Evolutionary conservation across 2,888 invertebrate genomes (phyloP), one percentile per base, ranked within the genome.

Genomic region (Agonopterix arenella): DNA sequence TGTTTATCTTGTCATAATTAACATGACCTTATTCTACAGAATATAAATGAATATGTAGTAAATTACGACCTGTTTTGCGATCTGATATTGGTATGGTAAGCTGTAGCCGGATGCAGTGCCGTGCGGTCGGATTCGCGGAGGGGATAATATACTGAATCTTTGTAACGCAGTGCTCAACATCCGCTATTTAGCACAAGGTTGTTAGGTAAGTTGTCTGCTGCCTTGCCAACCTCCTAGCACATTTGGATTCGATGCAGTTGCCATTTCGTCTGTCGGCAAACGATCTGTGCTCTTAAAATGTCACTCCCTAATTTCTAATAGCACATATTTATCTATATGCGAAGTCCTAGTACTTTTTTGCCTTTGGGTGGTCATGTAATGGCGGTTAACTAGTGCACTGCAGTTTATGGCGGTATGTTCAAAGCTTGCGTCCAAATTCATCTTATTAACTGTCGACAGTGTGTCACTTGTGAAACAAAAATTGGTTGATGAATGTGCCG

Each of bases 171-270:
- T 61, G 61, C 59, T 66, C 61, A 54, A 68, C 66, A 69, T 70
- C 73, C 70, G 68, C 57, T 66, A 68, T 70, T 67, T 60, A 59
- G 64, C 54, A 64, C 73, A 71, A 74, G 72, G 73, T 57, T 66
- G 64, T 55, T 54, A 50, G 45, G 16, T 37, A 11, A 36, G 52
- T 44, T 36, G 28, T 28, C 28, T 28, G 52, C 43, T 36, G 38
- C 41, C 55, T 28, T 28, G 28, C 28, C 28, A 28, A 28, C 28
- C 28, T 7, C 5, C 28, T 28, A 28, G 28, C 7, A 7, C 28
- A 7, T 28, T 28, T 28, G 28, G 28, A 28, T 5, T 28, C 5
- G 5, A 28, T 7, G 28, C 28, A 28, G 28, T 5, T 28, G 28
- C 28, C 28, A 28, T 28, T 28, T 28, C 7, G 28, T 7, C 28